Evolutionary conservation across 2,888 invertebrate species (phyloP).

Genomic region (Acleris cristana): DNA sequence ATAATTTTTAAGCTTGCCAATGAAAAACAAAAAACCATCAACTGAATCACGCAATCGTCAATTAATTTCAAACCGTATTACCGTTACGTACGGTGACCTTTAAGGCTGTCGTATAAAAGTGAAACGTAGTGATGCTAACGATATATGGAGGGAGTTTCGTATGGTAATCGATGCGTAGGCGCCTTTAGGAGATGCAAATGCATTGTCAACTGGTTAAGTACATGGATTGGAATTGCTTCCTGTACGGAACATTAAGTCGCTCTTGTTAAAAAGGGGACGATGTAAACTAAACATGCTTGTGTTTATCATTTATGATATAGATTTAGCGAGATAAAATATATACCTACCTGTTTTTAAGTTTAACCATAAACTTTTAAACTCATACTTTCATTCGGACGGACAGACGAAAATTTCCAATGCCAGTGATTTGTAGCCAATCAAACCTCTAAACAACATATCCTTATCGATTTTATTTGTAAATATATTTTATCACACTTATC

Average conservation of each 20-base stretch:
- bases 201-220: slow-evolving; percentile 25
- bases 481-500: no score
- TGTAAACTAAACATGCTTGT: not conserved
- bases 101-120: slow-evolving; percentile 55
- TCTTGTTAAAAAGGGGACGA: not conserved
- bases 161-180: slow-evolving; percentile 63
- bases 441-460: no score
- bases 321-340: no score
- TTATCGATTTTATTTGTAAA: no score
- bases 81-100: slow-evolving; percentile 25
- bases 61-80: slow-evolving; percentile 21
- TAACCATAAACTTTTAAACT: no score
- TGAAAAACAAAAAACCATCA: slow-evolving; percentile 33
- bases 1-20: slow-evolving; percentile 17
- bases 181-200: slow-evolving; percentile 45
- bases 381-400: no score
- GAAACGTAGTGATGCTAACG: slow-evolving; percentile 54
- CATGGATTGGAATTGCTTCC: slow-evolving; percentile 7
- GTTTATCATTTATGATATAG: no score
- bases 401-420: no score
- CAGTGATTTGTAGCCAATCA: no score
- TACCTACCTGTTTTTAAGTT: no score
- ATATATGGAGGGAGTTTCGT: slow-evolving; percentile 57
- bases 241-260: not conserved
- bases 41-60: slow-evolving; percentile 6